A percentile compares a stretch with the other conserved stretches of the same genome.
phyloP scores from a whole-genome alignment of 2,113 vertebrate species.

The Formicarius rufipectus region DNA sequence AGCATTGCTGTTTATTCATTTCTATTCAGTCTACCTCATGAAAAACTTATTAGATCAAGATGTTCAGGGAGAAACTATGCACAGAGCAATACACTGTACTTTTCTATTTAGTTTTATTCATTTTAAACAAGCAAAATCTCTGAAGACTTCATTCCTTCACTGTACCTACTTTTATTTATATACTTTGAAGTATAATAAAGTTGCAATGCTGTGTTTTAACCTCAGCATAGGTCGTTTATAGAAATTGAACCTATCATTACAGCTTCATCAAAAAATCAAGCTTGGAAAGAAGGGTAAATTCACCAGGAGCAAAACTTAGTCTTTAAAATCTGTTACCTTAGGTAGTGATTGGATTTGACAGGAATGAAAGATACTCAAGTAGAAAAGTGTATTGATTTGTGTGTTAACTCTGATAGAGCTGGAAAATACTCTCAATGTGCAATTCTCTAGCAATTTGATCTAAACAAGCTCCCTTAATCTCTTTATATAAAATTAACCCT shows the following conservation, averaged over 20 bases:
- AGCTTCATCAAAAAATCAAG: not conserved
- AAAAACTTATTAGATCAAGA: not conserved
- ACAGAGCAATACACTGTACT: not conserved
- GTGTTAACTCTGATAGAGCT: not conserved
- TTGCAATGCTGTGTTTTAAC: not conserved
- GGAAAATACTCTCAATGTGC: not conserved
- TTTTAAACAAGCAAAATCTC: not conserved
- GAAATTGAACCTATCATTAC: not conserved
- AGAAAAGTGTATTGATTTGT: not conserved
- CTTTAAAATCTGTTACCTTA: not conserved
- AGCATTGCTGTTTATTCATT: not conserved
- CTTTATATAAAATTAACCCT: not conserved
- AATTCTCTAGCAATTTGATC: not conserved
- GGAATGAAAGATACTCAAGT: not conserved
- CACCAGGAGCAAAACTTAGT: not conserved
- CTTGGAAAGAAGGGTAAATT: not conserved
- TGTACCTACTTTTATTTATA: not conserved
- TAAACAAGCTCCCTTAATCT: not conserved
- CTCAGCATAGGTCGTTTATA: not conserved
- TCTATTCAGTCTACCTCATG: not conserved
- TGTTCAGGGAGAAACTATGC: not conserved
- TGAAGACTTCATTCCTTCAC: not conserved
- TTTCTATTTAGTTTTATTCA: not conserved
- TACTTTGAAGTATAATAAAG: not conserved
- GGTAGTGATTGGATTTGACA: not conserved